Percentiles rank a stretch among this genome's conserved stretches.
These are phyloP conservation scores for Micromys minutus DNA, from an alignment of 2,113 vertebrate species.

Conservation along the genomic window DNA sequence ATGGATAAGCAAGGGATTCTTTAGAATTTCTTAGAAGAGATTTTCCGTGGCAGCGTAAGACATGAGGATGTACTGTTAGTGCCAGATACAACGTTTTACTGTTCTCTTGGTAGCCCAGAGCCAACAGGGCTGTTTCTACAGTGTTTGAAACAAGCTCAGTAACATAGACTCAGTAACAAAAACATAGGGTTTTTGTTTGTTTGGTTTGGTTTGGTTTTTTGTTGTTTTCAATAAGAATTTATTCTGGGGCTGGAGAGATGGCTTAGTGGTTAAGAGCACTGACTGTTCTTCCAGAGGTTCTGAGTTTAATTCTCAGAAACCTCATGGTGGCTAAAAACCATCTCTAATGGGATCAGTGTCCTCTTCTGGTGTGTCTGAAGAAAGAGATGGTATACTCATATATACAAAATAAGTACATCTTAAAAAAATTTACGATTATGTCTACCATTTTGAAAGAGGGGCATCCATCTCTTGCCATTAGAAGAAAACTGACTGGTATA, in stretches of 20 bases:
- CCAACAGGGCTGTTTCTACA: neutral
- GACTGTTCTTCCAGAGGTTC: no score
- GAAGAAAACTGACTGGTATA: neutral
- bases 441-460: neutral
- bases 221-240: neutral
- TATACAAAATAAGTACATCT: no score
- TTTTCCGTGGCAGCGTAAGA: conserved; percentile 21
- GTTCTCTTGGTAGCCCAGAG: conserved; percentile 44
- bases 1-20: conserved; percentile 74
- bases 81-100: conserved; percentile 23
- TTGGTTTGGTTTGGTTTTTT: no score
- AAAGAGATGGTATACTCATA: no score
- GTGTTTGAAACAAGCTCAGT: conserved; percentile 24
- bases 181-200: no score
- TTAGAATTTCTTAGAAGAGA: conserved; percentile 60
- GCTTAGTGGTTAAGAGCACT: no score
- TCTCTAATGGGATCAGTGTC: no score
- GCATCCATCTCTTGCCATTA: neutral
- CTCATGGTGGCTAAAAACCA: no score
- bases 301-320: no score
- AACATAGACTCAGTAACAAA: conserved; percentile 1
- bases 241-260: no score
- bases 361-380: no score
- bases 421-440: neutral
- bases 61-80: neutral